Evolutionary conservation across 2,888 invertebrate genomes (phyloP), one percentile per base, ranked within the genome.

Genomic region (Parascotia fuliginaria): DNA sequence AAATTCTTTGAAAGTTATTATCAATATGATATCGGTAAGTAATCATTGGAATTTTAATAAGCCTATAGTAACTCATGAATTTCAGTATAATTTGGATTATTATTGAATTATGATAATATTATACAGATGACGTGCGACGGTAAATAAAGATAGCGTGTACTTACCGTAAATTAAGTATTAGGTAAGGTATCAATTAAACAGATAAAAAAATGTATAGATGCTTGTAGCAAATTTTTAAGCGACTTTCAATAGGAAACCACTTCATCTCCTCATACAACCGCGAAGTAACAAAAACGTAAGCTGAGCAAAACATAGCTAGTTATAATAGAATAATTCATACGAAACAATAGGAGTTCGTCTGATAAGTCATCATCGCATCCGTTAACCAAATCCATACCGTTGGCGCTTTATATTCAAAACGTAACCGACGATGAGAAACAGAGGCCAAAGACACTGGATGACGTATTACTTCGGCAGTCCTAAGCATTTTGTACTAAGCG

Each of bases 321-420:
- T 14, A 54, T 48, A 55, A 55, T 45, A 49, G 53, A 55, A 63
- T 61, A 73, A 67, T 59, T 52, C 47, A 62, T 67, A 63, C 60
- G 46, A 66, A 65, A 73, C 73, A 75, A 74, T 74, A 55, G 73
- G 60, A 46, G 55, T 53, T 33, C 38, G 52, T 15, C 12, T 33
- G 12, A 27, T n/a, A 9, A 46, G 42, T 53, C 49, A 53, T 55
- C 54, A 58, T 49, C 51, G 46, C 75, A 79, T 83, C 85, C 86
- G 87, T 81, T 84, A 77, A 65, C 77, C 73, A 73, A 83, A 81
- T 75, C 65, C 65, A 74, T 55, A 56, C 67, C 76, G 78, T 76
- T 79, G 79, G 54, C 74, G 78, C 64, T 79, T 82, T 79, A 82
- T 88, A 89, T 89, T 87, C 73, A 72, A 89, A 88, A 79, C 57